Evolutionary conservation across 2,113 vertebrate species (phyloP).

Genomic region (Hippoglossus stenolepis): DNA sequence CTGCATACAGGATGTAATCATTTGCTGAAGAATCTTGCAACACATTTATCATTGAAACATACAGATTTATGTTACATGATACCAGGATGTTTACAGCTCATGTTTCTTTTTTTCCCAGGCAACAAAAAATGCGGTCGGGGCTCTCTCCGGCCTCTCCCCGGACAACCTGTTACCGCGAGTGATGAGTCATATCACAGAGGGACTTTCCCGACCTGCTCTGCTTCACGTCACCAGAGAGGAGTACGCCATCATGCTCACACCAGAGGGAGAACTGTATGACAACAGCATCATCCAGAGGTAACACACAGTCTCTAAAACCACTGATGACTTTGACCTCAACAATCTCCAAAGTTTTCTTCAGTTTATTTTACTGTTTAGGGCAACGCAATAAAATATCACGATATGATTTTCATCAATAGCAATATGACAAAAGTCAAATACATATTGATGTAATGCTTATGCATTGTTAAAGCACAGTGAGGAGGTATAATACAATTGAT

Average conservation of each 20-base stretch:
- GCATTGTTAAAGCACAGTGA: too few relatives aligned
- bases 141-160: conserved; percentile 89
- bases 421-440: too few relatives aligned
- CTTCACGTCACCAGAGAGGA: conserved; percentile 91
- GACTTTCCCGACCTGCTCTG: conserved; percentile 86
- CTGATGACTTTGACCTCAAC: not conserved
- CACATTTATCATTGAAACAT: not conserved
- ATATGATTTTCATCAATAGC: too few relatives aligned
- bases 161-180: conserved; percentile 88
- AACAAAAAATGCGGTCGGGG: conserved; percentile 89
- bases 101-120: conserved; percentile 64
- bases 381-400: too few relatives aligned
- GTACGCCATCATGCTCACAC: conserved; percentile 92
- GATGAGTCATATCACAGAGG: conserved; percentile 85
- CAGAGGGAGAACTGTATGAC: conserved; percentile 91
- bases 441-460: too few relatives aligned
- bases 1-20: not conserved
- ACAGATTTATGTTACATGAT: not conserved
- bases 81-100: not conserved
- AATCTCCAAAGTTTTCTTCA: not conserved
- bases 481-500: too few relatives aligned
- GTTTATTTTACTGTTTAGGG: not conserved
- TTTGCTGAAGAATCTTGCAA: not conserved
- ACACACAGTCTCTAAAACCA: not conserved
- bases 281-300: conserved; percentile 96